phyloP scores from a whole-genome alignment of 2,113 vertebrate species.

The Jaculus jaculus region DNA sequence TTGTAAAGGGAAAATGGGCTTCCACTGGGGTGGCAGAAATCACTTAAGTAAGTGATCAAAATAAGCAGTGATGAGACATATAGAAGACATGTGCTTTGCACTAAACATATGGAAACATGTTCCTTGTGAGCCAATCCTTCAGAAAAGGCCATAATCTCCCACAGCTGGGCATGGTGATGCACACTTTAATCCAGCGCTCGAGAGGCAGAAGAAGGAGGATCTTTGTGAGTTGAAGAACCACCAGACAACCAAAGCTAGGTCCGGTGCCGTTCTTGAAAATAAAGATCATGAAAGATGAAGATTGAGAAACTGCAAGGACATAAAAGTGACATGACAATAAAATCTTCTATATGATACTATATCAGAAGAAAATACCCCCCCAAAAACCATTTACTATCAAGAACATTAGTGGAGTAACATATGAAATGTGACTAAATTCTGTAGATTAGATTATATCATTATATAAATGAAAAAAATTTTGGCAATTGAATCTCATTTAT shows the following conservation, averaged over 20 bases:
- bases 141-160: background rate
- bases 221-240: background rate
- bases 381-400: background rate
- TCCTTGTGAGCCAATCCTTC: background rate
- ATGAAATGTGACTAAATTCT: slow-evolving; percentile 1
- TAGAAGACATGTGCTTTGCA: background rate
- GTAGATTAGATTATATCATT: background rate
- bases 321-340: background rate
- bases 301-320: background rate
- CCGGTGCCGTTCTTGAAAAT: background rate
- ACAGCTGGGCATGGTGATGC: no score
- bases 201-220: no score
- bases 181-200: no score
- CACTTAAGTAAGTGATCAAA: background rate
- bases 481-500: background rate
- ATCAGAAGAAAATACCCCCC: background rate
- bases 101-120: background rate
- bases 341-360: background rate
- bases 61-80: background rate
- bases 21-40: background rate
- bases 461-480: background rate
- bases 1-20: background rate
- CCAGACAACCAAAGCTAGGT: background rate
- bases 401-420: background rate
- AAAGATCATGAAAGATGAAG: background rate